Conservation (phyloP, 2,797 vertebrate species). For the Manis pentadactyla region DNA sequence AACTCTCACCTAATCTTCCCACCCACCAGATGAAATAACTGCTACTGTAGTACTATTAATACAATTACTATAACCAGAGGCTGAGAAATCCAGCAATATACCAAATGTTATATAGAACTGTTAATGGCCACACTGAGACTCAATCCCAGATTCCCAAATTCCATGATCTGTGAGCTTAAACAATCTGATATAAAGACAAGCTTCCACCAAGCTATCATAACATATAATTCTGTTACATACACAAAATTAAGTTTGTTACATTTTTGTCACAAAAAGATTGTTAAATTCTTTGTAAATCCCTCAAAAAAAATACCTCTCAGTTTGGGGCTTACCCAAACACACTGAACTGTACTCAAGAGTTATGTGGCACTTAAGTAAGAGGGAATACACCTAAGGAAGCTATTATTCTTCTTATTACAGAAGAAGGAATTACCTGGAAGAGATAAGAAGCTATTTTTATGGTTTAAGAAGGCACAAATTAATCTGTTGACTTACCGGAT, state of each 20-base stretch:
- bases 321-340: not conserved
- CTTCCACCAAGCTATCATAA: not conserved
- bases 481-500: slow-evolving; percentile 90
- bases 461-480: slow-evolving; percentile 26
- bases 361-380: not conserved
- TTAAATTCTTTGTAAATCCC: slow-evolving; percentile 1
- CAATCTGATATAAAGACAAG: not conserved
- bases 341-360: not conserved
- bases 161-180: not conserved
- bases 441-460: slow-evolving; percentile 17
- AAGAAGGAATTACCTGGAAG: not conserved
- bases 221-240: not conserved
- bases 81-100: not conserved
- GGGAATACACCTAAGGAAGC: not conserved
- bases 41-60: not conserved
- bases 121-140: not conserved
- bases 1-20: not conserved
- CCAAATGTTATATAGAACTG: not conserved
- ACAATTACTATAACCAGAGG: not conserved
- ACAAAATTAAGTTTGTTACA: not conserved
- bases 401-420: not conserved
- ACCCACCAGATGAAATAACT: not conserved
- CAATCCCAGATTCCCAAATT: not conserved
- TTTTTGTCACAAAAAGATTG: not conserved
- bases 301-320: slow-evolving; percentile 50